Conservation (phyloP, 2,113 vertebrate genomes). For the Petroica traversi region DNA sequence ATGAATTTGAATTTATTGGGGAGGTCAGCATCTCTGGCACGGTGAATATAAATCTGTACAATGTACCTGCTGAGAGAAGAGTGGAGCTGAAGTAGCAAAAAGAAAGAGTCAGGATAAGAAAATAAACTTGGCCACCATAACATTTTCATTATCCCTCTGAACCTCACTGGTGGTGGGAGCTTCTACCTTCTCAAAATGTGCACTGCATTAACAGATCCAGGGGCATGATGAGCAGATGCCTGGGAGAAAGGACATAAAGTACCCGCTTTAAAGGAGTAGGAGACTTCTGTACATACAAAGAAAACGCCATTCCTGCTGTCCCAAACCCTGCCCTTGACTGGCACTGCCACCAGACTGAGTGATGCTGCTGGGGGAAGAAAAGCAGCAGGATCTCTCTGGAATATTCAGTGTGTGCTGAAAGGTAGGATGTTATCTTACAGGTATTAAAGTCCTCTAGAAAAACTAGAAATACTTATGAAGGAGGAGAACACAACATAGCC, state of each 20-base stretch:
- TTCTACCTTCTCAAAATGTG: neutral
- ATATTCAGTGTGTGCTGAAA: neutral
- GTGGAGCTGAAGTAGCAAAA: neutral
- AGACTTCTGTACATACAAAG: neutral
- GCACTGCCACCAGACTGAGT: neutral
- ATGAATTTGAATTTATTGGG: neutral
- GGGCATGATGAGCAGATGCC: neutral
- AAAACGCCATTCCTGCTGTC: neutral
- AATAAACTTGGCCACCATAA: neutral
- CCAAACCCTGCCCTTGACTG: neutral
- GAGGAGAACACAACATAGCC: neutral
- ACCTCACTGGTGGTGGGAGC: rapidly evolving
- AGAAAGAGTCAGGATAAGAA: neutral
- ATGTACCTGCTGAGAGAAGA: neutral
- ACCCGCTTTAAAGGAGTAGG: too few species aligned
- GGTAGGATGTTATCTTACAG: neutral
- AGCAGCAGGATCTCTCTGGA: neutral
- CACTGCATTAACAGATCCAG: neutral
- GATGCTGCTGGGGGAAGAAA: neutral
- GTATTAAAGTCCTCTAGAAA: neutral
- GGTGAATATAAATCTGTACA: neutral
- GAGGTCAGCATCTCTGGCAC: neutral
- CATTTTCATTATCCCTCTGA: neutral
- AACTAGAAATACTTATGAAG: neutral
- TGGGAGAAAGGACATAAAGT: neutral